Evolutionary conservation across 2,888 invertebrate species (phyloP).

Genomic region (Dryocosmus kuriphilus): DNA sequence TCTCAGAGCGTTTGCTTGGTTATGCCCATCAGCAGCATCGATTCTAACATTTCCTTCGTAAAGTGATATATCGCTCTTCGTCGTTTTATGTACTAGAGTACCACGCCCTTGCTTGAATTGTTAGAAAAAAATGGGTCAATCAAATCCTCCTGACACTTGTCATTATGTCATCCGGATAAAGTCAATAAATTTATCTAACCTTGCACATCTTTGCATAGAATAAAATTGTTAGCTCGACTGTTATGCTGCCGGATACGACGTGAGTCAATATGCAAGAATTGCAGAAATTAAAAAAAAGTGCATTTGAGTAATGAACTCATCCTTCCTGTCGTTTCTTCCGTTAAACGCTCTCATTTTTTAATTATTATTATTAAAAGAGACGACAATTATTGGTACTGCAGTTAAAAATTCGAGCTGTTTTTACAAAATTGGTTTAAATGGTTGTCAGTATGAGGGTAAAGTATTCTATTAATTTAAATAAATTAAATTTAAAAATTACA

Average conservation of each 20-base stretch:
- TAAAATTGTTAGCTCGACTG: not conserved
- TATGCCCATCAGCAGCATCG: conserved; percentile 19
- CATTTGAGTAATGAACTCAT: not conserved
- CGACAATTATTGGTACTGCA: not conserved
- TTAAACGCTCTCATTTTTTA: not conserved
- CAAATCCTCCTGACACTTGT: conserved; percentile 21
- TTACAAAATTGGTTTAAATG: no score
- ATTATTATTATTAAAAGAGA: not conserved
- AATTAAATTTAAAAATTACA: no score
- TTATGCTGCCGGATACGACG: conserved; percentile 18
- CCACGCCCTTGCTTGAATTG: conserved; percentile 37
- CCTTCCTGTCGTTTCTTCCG: not conserved
- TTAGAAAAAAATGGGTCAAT: conserved; percentile 36
- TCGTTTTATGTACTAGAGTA: not conserved
- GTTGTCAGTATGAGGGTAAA: no score
- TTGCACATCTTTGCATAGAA: conserved; percentile 10
- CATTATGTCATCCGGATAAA: conserved; percentile 8
- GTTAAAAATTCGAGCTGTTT: no score
- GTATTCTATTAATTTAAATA: no score
- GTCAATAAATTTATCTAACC: conserved; percentile 29
- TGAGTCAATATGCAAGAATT: not conserved
- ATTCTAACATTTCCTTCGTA: conserved; percentile 4
- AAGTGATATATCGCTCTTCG: conserved; percentile 10
- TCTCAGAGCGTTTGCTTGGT: not conserved
- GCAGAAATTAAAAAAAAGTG: not conserved